Evolutionary conservation across 2,113 vertebrate genomes (phyloP), one percentile per base, ranked within the genome.

Genomic region (Natator depressus): DNA sequence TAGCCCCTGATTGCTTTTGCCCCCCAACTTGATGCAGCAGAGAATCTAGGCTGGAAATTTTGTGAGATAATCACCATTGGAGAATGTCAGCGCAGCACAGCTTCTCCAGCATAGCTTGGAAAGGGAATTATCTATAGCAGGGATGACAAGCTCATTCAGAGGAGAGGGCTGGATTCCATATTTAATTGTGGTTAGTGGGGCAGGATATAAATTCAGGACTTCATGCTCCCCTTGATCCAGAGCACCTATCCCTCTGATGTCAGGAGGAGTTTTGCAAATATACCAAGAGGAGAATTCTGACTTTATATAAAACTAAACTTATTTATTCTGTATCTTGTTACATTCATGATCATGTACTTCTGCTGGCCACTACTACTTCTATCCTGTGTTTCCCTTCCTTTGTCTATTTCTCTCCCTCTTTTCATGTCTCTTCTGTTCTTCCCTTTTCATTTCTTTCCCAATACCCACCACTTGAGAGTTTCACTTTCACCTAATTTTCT

Each of bases 201-300:
- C 12, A 24, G 79, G 29, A 35, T 62, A 54, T 22, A 87, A 80
- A 80, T 80, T 22, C 46, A 84, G 62, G 47, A 12, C 3, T 82
- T 92, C 80, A 3, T 25, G 80, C 75, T 82, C 94, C 53, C 59
- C 80, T 55, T 16, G 10, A 24, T 81, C 24, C 82, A 84, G 59
- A 51, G 25, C 65, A 75, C 0, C 0, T 38, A 35, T 47, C 80
- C 6, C 3, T 93, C 59, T 0, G 0, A 1, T 94, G 57, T n/a
- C 16, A n/a, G 35, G 57, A 59, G 27, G 17, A 69, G 35, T n/a
- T 69, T n/a, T 19, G 8, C 62, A 69, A 35, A 69, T n/a, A 69
- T 9, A n/a, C n/a, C 62, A 69, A 69, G 62, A 35, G 16, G 16
- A 69, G 2, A 69, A 35, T 69, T 69, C 35, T 69, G 62, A 69